These are phyloP conservation scores for Sylvia borin DNA, from an alignment of 2,797 vertebrate genomes.

Conservation along the genomic window DNA sequence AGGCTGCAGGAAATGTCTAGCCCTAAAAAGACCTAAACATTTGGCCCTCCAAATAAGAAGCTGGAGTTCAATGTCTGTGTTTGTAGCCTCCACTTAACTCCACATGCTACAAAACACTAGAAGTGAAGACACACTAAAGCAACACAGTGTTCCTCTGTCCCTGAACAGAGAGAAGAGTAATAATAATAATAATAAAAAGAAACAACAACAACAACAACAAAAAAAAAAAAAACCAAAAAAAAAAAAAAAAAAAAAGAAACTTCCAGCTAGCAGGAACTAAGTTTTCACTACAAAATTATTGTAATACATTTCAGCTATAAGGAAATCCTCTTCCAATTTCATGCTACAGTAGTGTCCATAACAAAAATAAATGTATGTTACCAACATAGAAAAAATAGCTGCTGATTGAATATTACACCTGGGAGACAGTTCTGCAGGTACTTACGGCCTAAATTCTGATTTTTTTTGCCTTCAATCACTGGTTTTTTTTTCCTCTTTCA, in stretches of 20 bases:
- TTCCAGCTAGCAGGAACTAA: neutral
- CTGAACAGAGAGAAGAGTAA: neutral
- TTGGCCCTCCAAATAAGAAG: neutral
- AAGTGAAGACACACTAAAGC: neutral
- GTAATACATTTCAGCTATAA: constrained; percentile 50
- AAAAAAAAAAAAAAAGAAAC: neutral
- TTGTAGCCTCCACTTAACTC: neutral
- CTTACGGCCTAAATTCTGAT: neutral
- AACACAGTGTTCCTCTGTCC: neutral
- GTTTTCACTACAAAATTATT: constrained; percentile 32
- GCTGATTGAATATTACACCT: constrained; percentile 15
- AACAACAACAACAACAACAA: too few species aligned
- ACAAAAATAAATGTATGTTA: constrained; percentile 55
- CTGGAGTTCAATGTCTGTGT: neutral
- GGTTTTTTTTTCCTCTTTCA: rapidly evolving
- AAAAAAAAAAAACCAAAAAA: too few species aligned
- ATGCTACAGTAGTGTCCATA: constrained; percentile 60
- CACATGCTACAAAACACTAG: neutral
- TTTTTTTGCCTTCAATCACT: neutral
- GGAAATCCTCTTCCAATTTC: constrained; percentile 67
- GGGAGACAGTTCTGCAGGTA: neutral
- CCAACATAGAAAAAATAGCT: constrained; percentile 17
- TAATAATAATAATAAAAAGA: too few species aligned
- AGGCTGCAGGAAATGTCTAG: neutral
- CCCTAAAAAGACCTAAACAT: neutral